Evolutionary conservation across 2,888 invertebrate genomes (phyloP), one percentile per base, ranked within the genome.

Genomic region (Tenthredo mesomela): DNA sequence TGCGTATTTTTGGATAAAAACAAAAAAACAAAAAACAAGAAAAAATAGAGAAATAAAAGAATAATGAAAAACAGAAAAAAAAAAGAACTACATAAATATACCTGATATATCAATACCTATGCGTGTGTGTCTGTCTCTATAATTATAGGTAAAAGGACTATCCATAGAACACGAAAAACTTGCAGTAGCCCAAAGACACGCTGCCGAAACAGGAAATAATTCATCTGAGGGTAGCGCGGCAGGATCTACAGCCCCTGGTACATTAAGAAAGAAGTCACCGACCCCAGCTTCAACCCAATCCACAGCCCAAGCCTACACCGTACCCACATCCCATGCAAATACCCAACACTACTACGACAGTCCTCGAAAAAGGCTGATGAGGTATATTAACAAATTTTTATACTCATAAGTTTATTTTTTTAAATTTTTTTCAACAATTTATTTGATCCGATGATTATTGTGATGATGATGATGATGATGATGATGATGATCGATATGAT

Each of bases 91-190:
- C n/a, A n/a, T n/a, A n/a, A n/a, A n/a, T n/a, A n/a, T n/a, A n/a
- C n/a, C n/a, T n/a, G n/a, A n/a, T n/a, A n/a, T n/a, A 54, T 54
- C 54, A 54, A 54, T n/a, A 54, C 54, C 54, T 54, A 54, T 54
- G n/a, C 54, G 29, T 18, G 25, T 21, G 67, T 29, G 10, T 25
- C 54, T 54, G 6, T 54, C n/a, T n/a, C 54, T 50, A 50, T 54
- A n/a, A 40, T 82, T n/a, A 18, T 47, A 96, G 96, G 96, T 97
- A 77, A 97, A 97, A 93, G 97, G 97, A 87, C 93, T 97, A 91
- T 96, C 96, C 91, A 96, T 96, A 90, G 96, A 96, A 93, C 96
- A 96, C 90, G 96, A 95, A 91, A 95, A 95, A 91, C 90, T 96
- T 89, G 95, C 95, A 65, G 95, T 95, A 87, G 95, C 95, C 86